These are phyloP conservation scores for Cynopterus sphinx DNA, from an alignment of 2,797 vertebrate genomes.

Conservation along the genomic window DNA sequence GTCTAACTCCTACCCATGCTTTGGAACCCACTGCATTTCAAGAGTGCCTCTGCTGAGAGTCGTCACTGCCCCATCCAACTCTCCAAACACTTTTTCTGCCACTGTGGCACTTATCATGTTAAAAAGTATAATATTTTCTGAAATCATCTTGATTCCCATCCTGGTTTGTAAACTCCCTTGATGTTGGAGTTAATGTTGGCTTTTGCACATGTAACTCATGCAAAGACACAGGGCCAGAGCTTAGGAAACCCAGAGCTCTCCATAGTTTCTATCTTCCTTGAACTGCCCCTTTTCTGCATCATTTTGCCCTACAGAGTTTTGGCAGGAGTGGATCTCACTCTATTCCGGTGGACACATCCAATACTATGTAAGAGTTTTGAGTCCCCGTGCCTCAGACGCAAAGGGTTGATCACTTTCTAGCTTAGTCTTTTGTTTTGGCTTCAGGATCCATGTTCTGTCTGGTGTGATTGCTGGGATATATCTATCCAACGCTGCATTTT, in stretches of 20 bases:
- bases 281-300: background rate
- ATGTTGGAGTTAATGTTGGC: background rate
- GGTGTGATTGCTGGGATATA: fast-evolving
- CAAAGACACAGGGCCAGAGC: background rate
- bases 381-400: background rate
- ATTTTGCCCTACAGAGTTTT: background rate
- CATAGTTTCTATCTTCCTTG: background rate
- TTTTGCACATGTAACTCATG: background rate
- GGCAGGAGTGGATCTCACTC: background rate
- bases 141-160: background rate
- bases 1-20: background rate
- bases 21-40: background rate
- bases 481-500: background rate
- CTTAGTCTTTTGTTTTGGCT: background rate
- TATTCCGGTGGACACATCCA: background rate
- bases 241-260: background rate
- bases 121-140: background rate
- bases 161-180: background rate
- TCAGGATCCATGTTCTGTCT: background rate
- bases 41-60: background rate
- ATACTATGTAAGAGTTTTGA: background rate
- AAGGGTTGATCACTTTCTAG: background rate
- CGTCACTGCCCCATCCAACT: background rate
- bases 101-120: background rate
- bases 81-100: background rate